Conservation (phyloP, 2,113 vertebrate genomes). For the Calcarius ornatus region DNA sequence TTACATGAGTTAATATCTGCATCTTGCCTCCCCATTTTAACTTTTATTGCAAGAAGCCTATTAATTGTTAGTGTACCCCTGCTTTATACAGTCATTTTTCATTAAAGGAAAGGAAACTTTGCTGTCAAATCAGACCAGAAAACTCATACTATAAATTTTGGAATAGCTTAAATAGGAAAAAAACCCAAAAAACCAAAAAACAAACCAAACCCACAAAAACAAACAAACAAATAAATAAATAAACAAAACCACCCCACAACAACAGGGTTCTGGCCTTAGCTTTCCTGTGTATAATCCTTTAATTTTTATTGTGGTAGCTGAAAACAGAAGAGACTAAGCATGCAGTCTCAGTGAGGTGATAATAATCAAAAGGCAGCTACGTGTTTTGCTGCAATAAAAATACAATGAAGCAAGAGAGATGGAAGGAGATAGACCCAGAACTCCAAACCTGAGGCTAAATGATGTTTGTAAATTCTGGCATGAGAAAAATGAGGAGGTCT, state of each 20-base stretch:
- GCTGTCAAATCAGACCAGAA: neutral
- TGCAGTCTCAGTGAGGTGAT: neutral
- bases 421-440: neutral
- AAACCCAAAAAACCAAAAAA: no score
- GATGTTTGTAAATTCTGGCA: neutral
- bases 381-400: neutral
- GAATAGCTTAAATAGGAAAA: neutral
- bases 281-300: neutral
- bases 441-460: neutral
- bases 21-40: neutral
- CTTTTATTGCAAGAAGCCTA: neutral
- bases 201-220: neutral
- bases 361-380: neutral
- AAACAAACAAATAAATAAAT: rapidly evolving
- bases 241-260: neutral
- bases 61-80: neutral
- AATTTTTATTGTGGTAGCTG: neutral
- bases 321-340: neutral
- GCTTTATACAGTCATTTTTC: neutral
- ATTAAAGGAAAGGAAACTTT: neutral
- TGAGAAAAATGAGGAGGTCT: neutral
- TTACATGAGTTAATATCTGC: neutral
- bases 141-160: neutral
- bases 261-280: neutral
- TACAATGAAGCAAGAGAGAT: neutral